A percentile compares a stretch with the other conserved stretches of the same genome.
Evolutionary conservation across 2,888 invertebrate species (phyloP).

Genomic region (Cylindroiulus punctatus): DNA sequence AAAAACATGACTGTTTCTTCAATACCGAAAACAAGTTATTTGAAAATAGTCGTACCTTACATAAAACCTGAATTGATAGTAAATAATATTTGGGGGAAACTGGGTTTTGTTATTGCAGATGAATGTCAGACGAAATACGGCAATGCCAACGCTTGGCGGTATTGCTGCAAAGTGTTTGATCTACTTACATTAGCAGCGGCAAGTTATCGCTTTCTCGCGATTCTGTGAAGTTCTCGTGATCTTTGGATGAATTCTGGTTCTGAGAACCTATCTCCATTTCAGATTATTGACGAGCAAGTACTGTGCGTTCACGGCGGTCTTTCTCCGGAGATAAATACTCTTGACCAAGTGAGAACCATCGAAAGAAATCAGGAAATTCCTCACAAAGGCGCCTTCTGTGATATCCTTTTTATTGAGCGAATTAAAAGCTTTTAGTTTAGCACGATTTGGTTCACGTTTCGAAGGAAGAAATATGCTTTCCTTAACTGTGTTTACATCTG

Average conservation of each 20-base stretch:
- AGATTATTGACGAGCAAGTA: conserved; percentile 97
- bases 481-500: conserved; percentile 69
- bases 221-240: conserved; percentile 52
- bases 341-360: conserved; percentile 95
- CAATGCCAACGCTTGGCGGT: conserved; percentile 98
- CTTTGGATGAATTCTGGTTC: not conserved
- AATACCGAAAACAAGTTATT: too few relatives aligned
- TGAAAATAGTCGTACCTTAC: too few relatives aligned
- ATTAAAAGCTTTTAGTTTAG: not conserved
- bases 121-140: conserved; percentile 99
- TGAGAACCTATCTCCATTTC: conserved; percentile 61
- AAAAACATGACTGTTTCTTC: too few relatives aligned
- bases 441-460: conserved; percentile 10
- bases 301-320: conserved; percentile 98
- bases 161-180: conserved; percentile 98
- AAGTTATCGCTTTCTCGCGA: conserved; percentile 67
- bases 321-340: conserved; percentile 94
- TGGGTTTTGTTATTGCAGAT: conserved; percentile 69
- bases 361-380: conserved; percentile 98
- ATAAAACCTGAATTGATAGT: too few relatives aligned
- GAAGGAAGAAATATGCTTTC: conserved; percentile 35
- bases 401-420: conserved; percentile 68
- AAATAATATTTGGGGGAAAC: too few relatives aligned
- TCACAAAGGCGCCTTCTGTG: conserved; percentile 98
- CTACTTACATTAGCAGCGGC: conserved; percentile 96